Conservation (phyloP, 2,113 vertebrate genomes). For the Muscicapa adusta region DNA sequence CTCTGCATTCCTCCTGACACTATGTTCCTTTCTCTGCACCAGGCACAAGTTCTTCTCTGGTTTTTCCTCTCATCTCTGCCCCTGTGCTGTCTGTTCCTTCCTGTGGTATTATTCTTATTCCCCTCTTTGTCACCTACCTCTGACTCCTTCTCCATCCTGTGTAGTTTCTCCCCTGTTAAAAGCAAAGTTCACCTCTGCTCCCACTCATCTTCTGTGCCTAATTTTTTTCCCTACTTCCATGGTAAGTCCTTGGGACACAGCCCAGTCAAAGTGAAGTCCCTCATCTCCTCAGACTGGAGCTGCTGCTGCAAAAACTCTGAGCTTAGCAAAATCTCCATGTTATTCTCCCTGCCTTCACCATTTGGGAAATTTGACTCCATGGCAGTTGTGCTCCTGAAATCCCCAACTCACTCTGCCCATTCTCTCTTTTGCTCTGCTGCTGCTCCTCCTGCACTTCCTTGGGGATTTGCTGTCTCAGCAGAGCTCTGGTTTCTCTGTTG, state of each 20-base stretch:
- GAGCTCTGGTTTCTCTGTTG: neutral
- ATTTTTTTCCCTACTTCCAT: neutral
- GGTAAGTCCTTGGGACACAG: neutral
- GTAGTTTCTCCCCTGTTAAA: neutral
- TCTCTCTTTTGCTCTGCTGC: neutral
- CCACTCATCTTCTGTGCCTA: neutral
- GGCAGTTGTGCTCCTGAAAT: neutral
- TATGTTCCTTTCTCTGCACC: neutral
- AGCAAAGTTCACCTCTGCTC: neutral
- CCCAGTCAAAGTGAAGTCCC: neutral
- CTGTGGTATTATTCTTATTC: neutral
- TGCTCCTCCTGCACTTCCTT: neutral
- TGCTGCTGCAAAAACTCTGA: neutral
- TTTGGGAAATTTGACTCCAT: neutral
- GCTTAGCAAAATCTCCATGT: neutral
- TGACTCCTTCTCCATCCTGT: neutral
- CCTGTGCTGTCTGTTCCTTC: neutral
- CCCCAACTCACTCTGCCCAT: rapidly evolving
- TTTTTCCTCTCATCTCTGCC: neutral
- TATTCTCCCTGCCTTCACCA: neutral
- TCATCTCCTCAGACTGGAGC: neutral
- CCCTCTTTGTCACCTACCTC: neutral
- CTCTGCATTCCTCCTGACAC: neutral
- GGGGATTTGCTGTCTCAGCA: neutral
- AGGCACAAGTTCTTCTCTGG: neutral